These are phyloP conservation scores for Campodea augens DNA, from an alignment of 1,140 invertebrate genomes.

Conservation along the genomic window DNA sequence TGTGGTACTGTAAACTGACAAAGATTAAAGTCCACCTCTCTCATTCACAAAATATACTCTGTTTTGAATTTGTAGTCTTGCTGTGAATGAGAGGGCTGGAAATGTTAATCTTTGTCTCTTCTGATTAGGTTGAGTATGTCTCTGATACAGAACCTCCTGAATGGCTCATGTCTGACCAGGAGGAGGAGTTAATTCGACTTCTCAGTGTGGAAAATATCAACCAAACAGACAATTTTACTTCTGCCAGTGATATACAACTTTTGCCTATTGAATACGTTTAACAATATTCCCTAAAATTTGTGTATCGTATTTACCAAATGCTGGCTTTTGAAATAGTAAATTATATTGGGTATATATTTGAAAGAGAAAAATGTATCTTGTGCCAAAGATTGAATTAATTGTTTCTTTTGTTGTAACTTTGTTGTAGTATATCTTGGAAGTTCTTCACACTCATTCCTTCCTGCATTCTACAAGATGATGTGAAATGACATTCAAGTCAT, in stretches of 20 bases:
- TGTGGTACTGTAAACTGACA: background rate
- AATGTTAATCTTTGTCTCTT: slow-evolving; percentile 8
- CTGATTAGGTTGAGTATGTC: slow-evolving; percentile 23
- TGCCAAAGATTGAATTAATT: slow-evolving; percentile 2
- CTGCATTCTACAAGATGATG: too few relatives aligned
- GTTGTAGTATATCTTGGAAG: too few relatives aligned
- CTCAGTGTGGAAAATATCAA: slow-evolving; percentile 25
- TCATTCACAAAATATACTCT: slow-evolving; percentile 1
- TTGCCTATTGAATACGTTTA: slow-evolving; percentile 8
- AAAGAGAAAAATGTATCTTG: background rate
- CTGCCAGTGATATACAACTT: slow-evolving; percentile 16
- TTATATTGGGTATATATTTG: background rate
- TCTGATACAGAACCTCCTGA: slow-evolving; percentile 39
- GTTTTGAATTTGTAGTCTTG: too few relatives aligned
- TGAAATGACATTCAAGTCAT: too few relatives aligned
- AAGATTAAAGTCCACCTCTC: slow-evolving; percentile 7
- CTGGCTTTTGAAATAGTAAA: background rate
- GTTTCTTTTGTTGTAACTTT: background rate
- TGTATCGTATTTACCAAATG: slow-evolving; percentile 1
- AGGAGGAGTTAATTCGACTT: slow-evolving; percentile 54
- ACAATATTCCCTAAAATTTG: background rate
- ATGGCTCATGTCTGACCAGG: slow-evolving; percentile 57
- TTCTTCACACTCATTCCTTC: too few relatives aligned
- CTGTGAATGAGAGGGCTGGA: background rate
- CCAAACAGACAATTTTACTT: slow-evolving; percentile 13